Conservation (phyloP, 2,797 vertebrate species). For the Distichodus sexfasciatus region DNA sequence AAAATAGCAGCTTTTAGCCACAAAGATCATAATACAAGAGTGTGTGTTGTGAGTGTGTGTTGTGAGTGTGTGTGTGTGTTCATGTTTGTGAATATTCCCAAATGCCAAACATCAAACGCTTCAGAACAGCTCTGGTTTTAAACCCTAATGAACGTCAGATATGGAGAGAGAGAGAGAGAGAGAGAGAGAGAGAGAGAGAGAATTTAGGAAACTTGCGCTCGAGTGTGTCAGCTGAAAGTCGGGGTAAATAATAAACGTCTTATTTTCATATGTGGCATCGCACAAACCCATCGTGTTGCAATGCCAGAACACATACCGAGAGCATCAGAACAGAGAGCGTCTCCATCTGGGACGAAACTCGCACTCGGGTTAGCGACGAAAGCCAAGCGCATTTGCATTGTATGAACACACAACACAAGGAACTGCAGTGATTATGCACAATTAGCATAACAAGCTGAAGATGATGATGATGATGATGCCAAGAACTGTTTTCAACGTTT, state of each 20-base stretch:
- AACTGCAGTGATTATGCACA: too few relatives aligned
- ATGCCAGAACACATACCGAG: too few relatives aligned
- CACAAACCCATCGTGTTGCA: neutral
- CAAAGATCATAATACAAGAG: too few relatives aligned
- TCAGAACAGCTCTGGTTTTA: slow-evolving; percentile 5
- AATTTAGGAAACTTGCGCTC: neutral
- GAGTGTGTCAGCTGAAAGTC: neutral
- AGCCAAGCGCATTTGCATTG: too few relatives aligned
- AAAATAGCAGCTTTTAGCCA: too few relatives aligned
- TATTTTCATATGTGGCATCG: neutral
- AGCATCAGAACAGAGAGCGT: too few relatives aligned
- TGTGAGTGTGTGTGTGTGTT: slow-evolving; percentile 5
- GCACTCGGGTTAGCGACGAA: too few relatives aligned
- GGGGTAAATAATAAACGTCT: neutral
- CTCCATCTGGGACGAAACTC: too few relatives aligned
- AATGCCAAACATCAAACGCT: slow-evolving; percentile 10
- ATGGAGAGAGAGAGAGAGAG: slow-evolving; percentile 5
- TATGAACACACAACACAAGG: too few relatives aligned
- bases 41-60: neutral
- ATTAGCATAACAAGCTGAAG: too few relatives aligned
- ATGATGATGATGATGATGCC: too few relatives aligned
- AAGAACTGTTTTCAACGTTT: too few relatives aligned
- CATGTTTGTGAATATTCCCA: neutral
- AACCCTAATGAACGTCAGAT: slow-evolving; percentile 22
- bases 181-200: neutral